Percentiles rank a stretch among this genome's conserved stretches.
Evolutionary conservation across 2,113 vertebrate species (phyloP).

Genomic region (Calypte anna): DNA sequence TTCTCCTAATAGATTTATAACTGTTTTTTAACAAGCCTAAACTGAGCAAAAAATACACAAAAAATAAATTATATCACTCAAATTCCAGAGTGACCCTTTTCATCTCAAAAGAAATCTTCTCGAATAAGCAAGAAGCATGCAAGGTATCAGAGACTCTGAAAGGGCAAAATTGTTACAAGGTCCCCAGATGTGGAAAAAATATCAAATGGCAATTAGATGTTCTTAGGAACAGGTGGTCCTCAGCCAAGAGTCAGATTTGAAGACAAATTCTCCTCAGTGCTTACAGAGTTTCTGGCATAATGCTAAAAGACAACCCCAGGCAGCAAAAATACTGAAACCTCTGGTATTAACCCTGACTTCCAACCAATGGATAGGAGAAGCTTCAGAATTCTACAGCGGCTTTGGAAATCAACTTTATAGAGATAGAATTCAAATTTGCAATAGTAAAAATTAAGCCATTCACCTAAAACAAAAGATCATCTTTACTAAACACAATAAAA

Average conservation of each 20-base stretch:
- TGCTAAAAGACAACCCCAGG: neutral
- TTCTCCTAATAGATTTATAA: neutral
- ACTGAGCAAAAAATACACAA: neutral
- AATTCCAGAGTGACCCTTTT: neutral
- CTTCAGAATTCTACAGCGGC: neutral
- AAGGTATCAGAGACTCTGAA: neutral
- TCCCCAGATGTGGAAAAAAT: neutral
- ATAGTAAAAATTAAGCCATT: neutral
- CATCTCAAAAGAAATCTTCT: neutral
- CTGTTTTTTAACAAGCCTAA: neutral
- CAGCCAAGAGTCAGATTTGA: neutral
- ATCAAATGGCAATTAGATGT: neutral
- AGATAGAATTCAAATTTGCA: neutral
- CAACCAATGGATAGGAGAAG: rapidly evolving
- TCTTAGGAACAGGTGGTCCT: neutral
- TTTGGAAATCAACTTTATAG: neutral
- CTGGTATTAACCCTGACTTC: rapidly evolving
- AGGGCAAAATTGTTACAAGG: neutral
- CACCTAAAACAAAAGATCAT: neutral
- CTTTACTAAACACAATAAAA: neutral
- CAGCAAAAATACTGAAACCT: neutral
- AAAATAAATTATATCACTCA: neutral
- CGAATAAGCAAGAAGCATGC: neutral
- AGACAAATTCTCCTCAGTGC: neutral
- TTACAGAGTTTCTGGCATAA: neutral